Evolutionary conservation across 2,797 vertebrate genomes (phyloP).

Genomic region (Sus cebifrons): DNA sequence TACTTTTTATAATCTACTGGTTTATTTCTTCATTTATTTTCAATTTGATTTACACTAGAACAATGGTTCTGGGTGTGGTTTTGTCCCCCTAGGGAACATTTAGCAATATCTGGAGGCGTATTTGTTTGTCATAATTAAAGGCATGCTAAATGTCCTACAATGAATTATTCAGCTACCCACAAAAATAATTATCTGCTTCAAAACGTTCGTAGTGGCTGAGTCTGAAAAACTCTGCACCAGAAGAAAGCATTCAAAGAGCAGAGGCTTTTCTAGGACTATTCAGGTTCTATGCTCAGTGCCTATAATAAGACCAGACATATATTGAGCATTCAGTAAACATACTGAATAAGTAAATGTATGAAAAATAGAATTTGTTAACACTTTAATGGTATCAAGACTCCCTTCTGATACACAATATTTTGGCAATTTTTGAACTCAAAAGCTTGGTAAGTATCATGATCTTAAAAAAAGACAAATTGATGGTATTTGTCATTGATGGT

Average conservation of each 20-base stretch:
- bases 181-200: background rate
- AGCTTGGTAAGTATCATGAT: background rate
- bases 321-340: background rate
- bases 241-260: background rate
- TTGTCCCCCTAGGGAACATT: background rate
- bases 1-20: constrained; percentile 24
- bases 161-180: background rate
- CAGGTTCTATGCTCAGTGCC: background rate
- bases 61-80: background rate
- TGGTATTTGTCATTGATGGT: background rate
- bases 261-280: background rate
- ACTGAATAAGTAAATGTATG: background rate
- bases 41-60: background rate
- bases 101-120: background rate
- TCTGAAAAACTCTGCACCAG: background rate
- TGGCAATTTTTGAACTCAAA: background rate
- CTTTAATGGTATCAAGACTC: background rate
- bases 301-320: background rate
- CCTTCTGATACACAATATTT: background rate
- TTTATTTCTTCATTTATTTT: constrained; percentile 51
- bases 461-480: background rate
- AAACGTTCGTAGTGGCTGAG: background rate
- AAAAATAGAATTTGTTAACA: background rate
- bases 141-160: background rate
- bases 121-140: background rate